Evolutionary conservation across 2,113 vertebrate genomes (phyloP).

Genomic region (Pica pica): DNA sequence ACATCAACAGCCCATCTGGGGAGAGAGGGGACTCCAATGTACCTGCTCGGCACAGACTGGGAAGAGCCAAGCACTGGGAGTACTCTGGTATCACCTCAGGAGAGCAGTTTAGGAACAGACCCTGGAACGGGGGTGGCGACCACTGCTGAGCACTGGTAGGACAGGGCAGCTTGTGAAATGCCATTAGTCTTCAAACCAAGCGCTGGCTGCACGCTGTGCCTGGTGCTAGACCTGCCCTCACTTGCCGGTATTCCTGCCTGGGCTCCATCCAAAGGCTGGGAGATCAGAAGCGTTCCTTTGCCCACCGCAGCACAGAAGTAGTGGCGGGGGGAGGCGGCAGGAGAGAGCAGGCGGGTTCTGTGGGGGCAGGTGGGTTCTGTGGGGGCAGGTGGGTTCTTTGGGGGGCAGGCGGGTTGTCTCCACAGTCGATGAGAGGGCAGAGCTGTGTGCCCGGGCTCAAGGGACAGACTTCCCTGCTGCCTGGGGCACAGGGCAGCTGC

Average conservation of each 20-base stretch:
- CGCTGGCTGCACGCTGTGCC: not conserved
- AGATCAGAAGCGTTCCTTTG: not conserved
- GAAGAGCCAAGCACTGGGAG: not conserved
- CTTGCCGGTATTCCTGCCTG: not conserved
- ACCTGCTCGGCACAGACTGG: fast-evolving
- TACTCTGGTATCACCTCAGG: fast-evolving
- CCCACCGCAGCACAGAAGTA: not conserved
- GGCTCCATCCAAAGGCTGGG: not conserved
- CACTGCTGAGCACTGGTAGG: not conserved
- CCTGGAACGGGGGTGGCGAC: not conserved
- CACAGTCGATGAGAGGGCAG: not conserved
- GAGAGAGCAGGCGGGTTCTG: not conserved
- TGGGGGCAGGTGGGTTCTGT: not conserved
- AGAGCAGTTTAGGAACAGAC: not conserved
- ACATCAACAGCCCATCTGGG: not conserved
- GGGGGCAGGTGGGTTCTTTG: not conserved
- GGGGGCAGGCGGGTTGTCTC: not conserved
- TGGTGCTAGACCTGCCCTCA: not conserved
- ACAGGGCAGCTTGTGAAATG: not conserved
- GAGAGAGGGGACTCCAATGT: fast-evolving
- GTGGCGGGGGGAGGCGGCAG: not conserved
- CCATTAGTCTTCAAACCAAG: not conserved
- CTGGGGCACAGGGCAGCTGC: not conserved
- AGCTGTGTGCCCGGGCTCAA: not conserved
- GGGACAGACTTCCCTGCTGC: not conserved